These are phyloP conservation scores for Pampus argenteus DNA, from an alignment of 2,797 vertebrate species.

Conservation along the genomic window DNA sequence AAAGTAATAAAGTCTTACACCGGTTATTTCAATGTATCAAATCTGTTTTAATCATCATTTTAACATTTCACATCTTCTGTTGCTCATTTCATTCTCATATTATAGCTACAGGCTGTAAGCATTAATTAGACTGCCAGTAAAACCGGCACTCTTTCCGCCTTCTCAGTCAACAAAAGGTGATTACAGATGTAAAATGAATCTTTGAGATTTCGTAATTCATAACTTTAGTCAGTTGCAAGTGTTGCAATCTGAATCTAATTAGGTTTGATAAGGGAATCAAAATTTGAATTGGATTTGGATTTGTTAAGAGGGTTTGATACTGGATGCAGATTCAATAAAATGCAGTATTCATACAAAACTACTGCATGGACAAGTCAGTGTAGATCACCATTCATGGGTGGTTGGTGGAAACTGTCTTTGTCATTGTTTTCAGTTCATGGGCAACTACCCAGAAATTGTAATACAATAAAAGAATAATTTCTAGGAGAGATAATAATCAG, in stretches of 20 bases:
- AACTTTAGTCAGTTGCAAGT: constrained; percentile 38
- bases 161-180: constrained; percentile 29
- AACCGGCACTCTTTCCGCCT: constrained; percentile 6
- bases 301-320: constrained; percentile 30
- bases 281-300: constrained; percentile 41
- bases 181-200: constrained; percentile 20
- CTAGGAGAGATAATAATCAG: too few relatives aligned
- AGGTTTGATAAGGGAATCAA: constrained; percentile 34
- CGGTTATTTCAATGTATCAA: neutral
- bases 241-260: constrained; percentile 23
- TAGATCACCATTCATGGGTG: neutral
- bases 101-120: constrained; percentile 8
- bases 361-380: neutral
- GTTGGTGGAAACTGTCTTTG: neutral
- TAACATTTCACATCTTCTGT: constrained; percentile 16
- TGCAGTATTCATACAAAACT: neutral
- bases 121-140: constrained; percentile 9
- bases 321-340: constrained; percentile 36
- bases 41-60: constrained; percentile 19
- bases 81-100: constrained; percentile 23
- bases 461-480: neutral
- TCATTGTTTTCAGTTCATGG: neutral
- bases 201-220: constrained; percentile 23
- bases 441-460: neutral
- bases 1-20: neutral